phyloP scores from a whole-genome alignment of 2,888 invertebrate genomes.

The Syrphus vitripennis region DNA sequence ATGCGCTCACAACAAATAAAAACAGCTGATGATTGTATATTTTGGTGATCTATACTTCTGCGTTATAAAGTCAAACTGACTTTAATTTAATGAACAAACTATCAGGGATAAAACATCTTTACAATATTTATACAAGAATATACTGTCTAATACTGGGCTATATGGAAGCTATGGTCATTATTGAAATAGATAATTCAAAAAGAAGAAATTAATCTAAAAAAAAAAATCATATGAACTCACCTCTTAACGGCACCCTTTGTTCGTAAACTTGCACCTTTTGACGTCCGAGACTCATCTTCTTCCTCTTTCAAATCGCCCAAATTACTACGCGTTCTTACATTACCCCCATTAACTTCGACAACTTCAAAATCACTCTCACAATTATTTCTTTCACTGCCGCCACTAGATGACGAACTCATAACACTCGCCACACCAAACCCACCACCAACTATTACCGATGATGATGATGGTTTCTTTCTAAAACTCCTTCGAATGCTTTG shows the following conservation, averaged over 20 bases:
- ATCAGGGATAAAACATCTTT: too few relatives aligned
- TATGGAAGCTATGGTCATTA: too few relatives aligned
- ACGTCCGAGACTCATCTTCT: conserved; percentile 51
- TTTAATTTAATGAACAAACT: too few relatives aligned
- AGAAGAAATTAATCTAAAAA: neutral
- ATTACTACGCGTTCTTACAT: conserved; percentile 36
- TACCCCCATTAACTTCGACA: conserved; percentile 35
- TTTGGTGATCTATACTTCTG: too few relatives aligned
- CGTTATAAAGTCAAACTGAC: too few relatives aligned
- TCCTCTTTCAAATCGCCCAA: conserved; percentile 62
- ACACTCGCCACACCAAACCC: conserved; percentile 19
- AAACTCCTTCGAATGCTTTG: conserved; percentile 78
- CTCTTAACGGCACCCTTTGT: conserved; percentile 7
- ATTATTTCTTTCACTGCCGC: conserved; percentile 53
- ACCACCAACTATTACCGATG: neutral
- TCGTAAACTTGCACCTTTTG: conserved; percentile 29
- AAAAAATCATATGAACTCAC: conserved; percentile 31
- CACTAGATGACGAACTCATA: conserved; percentile 65
- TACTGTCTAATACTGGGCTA: too few relatives aligned
- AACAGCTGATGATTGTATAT: too few relatives aligned
- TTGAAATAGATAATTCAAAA: neutral
- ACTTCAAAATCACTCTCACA: conserved; percentile 60
- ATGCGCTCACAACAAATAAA: too few relatives aligned
- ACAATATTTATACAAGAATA: too few relatives aligned
- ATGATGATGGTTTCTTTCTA: conserved; percentile 46